Conservation (phyloP, 1,140 invertebrate species). For the Lordiphosa clarofinis region DNA sequence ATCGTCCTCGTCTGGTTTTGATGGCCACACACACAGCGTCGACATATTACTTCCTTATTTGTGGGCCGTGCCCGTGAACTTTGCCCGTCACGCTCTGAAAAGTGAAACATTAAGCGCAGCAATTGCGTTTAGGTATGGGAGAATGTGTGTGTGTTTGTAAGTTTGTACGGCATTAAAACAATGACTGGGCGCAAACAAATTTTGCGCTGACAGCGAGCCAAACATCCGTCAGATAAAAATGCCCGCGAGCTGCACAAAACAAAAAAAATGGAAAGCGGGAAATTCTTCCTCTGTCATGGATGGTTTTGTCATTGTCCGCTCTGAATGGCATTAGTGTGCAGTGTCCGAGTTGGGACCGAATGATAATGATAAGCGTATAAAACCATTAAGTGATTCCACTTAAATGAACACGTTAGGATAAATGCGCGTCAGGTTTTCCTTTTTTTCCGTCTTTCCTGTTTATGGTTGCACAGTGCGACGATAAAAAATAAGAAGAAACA, state of each 20-base stretch:
- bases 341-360: conserved; percentile 22
- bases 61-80: conserved; percentile 56
- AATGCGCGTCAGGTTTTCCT: conserved; percentile 27
- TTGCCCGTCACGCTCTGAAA: conserved; percentile 49
- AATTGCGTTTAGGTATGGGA: conserved; percentile 17
- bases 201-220: conserved; percentile 67
- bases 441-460: not conserved
- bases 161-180: conserved; percentile 59
- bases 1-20: conserved; percentile 52
- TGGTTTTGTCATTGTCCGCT: conserved; percentile 28
- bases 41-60: conserved; percentile 78
- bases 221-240: conserved; percentile 73
- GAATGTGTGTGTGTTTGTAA: conserved; percentile 6
- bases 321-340: conserved; percentile 12
- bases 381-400: conserved; percentile 77
- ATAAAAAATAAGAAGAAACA: too few species aligned
- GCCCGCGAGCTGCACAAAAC: conserved; percentile 39
- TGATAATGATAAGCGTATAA: conserved; percentile 76
- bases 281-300: conserved; percentile 4
- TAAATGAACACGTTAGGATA: conserved; percentile 69
- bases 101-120: conserved; percentile 56
- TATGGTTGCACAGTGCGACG: too few species aligned
- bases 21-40: conserved; percentile 43
- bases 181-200: conserved; percentile 64
- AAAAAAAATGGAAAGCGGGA: not conserved